A percentile compares a stretch with the other conserved stretches of the same genome.
Evolutionary conservation across 2,888 invertebrate genomes (phyloP).

Genomic region (Ophion ellenae): DNA sequence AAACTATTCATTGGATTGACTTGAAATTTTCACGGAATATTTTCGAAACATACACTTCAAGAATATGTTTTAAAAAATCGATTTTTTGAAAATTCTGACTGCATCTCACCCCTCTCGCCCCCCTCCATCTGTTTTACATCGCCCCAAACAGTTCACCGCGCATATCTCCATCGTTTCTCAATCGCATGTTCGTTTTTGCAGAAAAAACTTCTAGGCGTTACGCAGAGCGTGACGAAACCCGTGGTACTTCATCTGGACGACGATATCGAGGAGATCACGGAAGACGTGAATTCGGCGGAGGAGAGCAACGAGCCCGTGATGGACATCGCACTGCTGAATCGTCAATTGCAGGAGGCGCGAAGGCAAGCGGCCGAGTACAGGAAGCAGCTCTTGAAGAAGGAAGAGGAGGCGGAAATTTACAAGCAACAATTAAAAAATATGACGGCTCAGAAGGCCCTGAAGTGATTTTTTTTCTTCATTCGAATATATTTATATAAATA

Average conservation of each 20-base stretch:
- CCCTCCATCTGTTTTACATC: no score
- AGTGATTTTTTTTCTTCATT: constrained; percentile 63
- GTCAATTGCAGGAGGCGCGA: constrained; percentile 81
- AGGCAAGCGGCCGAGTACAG: constrained; percentile 82
- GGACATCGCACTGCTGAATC: constrained; percentile 80
- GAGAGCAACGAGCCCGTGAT: constrained; percentile 71
- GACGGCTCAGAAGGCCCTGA: constrained; percentile 71
- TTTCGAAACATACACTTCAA: no score
- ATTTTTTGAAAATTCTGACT: no score
- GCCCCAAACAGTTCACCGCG: neutral
- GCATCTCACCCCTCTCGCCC: no score
- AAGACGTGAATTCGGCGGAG: constrained; percentile 85
- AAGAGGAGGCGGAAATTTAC: constrained; percentile 83
- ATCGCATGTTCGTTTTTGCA: constrained; percentile 64
- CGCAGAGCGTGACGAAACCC: constrained; percentile 74
- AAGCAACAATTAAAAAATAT: constrained; percentile 82
- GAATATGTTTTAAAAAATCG: no score
- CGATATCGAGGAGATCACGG: constrained; percentile 80
- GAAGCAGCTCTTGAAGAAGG: constrained; percentile 81
- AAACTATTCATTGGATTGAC: no score
- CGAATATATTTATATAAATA: constrained; percentile 33
- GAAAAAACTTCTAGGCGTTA: constrained; percentile 73
- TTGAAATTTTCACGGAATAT: no score
- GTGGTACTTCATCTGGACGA: constrained; percentile 80
- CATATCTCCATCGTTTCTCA: neutral